Evolutionary conservation across 2,797 vertebrate species (phyloP).

Genomic region (Lophius americanus): DNA sequence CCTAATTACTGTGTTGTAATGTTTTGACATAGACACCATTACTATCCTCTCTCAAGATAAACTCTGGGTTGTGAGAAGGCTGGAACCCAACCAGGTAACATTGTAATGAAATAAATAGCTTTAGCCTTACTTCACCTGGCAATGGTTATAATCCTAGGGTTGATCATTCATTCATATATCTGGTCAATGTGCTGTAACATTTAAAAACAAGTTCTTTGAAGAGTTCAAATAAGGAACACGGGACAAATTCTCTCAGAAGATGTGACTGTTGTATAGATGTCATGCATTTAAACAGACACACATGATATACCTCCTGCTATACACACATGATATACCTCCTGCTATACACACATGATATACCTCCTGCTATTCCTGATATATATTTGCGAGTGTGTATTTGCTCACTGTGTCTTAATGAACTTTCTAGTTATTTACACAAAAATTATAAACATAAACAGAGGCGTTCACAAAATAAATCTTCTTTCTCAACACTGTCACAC

Average conservation of each 20-base stretch:
- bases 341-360: not conserved
- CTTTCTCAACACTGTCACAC: slow-evolving; percentile 27
- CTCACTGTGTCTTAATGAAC: no score
- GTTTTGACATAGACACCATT: no score
- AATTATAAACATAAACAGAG: slow-evolving; percentile 61
- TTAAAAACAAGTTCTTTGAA: not conserved
- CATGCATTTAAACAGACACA: slow-evolving; percentile 4
- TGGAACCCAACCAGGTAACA: no score
- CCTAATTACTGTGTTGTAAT: no score
- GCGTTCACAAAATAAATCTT: slow-evolving; percentile 31
- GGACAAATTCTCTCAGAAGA: slow-evolving; percentile 15
- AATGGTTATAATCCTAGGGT: no score
- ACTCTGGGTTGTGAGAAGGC: no score
- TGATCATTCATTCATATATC: not conserved
- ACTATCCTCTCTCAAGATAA: no score
- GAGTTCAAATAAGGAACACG: not conserved
- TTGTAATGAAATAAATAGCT: no score
- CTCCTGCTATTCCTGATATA: slow-evolving; percentile 55
- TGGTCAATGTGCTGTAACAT: not conserved
- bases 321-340: slow-evolving; percentile 17
- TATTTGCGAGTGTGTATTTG: slow-evolving; percentile 42
- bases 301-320: not conserved
- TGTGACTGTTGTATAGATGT: slow-evolving; percentile 16
- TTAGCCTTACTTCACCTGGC: no score
- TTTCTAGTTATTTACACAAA: slow-evolving; percentile 53